Percentiles rank a stretch among this genome's conserved stretches.
phyloP scores from a whole-genome alignment of 2,113 vertebrate genomes.

The Halichoerus grypus region DNA sequence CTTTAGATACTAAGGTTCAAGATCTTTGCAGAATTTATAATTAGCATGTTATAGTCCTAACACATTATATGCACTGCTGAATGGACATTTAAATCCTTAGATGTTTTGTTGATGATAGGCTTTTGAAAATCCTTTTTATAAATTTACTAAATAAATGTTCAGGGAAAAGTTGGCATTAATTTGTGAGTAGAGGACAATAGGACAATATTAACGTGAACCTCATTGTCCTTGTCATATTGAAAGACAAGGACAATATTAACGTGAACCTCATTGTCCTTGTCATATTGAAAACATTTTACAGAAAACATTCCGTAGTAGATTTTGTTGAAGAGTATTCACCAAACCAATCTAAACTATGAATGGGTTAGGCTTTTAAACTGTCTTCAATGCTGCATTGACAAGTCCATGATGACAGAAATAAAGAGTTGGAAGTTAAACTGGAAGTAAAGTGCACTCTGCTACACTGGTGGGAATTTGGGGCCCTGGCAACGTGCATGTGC shows the following conservation, averaged over 20 bases:
- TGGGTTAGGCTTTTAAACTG: slow-evolving; percentile 4
- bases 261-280: background rate
- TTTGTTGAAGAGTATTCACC: background rate
- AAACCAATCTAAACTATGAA: slow-evolving; percentile 7
- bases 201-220: background rate
- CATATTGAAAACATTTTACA: background rate
- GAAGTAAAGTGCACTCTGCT: background rate
- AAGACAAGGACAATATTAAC: slow-evolving; percentile 19
- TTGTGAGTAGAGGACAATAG: background rate
- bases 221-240: background rate
- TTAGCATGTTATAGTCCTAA: background rate
- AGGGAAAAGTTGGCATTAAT: background rate
- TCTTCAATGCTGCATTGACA: background rate
- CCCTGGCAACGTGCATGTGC: background rate
- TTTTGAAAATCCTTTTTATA: slow-evolving; percentile 33
- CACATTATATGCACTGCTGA: background rate
- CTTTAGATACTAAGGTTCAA: background rate
- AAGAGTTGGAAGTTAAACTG: background rate
- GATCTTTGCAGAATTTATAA: background rate
- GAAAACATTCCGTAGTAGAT: background rate
- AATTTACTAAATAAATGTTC: slow-evolving; percentile 4
- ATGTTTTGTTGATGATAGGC: background rate
- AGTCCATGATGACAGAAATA: background rate
- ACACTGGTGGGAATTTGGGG: background rate
- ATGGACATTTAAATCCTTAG: background rate